These are phyloP conservation scores for Aquila chrysaetos DNA, from an alignment of 2,797 vertebrate species.

Conservation along the genomic window DNA sequence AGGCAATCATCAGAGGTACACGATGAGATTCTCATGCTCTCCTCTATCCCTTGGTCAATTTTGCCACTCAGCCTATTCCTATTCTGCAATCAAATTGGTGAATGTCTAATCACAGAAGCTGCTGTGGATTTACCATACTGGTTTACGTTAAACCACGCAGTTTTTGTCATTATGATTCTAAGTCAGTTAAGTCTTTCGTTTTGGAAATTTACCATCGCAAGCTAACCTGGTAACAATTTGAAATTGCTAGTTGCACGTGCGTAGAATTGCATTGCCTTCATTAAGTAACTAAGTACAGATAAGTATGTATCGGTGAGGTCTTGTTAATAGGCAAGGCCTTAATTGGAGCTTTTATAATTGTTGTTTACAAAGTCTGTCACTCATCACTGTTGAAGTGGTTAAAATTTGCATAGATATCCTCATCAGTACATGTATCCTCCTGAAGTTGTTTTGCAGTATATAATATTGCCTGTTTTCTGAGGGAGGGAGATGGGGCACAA, in stretches of 20 bases:
- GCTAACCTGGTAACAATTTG: neutral
- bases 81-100: neutral
- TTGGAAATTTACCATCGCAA: neutral
- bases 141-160: neutral
- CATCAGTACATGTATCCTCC: neutral
- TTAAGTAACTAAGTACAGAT: neutral
- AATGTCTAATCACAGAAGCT: neutral
- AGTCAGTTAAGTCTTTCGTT: neutral
- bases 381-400: neutral
- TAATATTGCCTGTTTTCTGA: neutral
- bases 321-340: neutral
- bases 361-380: conserved; percentile 10
- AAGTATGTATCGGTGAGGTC: neutral
- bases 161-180: neutral
- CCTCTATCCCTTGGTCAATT: neutral
- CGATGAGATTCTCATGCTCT: accelerated
- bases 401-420: neutral
- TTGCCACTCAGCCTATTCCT: neutral
- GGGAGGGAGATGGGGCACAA: neutral
- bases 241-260: neutral
- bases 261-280: neutral
- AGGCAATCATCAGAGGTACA: neutral
- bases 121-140: neutral
- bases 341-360: conserved; percentile 22
- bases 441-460: neutral